A percentile compares a stretch with the other conserved stretches of the same genome.
Conservation (phyloP, 1,140 invertebrate genomes). For the Pachypeltis micranthus region DNA sequence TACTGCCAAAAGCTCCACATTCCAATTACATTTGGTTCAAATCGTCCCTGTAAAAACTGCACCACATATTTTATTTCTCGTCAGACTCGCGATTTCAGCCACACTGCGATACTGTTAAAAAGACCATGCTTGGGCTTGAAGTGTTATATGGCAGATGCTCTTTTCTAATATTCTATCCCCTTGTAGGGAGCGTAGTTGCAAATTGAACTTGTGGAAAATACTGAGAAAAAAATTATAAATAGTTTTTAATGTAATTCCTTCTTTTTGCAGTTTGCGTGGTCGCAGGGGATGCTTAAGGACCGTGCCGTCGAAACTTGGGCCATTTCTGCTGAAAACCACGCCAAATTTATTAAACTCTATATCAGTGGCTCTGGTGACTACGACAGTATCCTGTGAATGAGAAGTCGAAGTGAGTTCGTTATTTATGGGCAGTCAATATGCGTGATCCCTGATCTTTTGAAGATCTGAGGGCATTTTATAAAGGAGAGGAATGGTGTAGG, state of each 20-base stretch:
- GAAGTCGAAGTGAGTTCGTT: too few species aligned
- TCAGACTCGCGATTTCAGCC: not conserved
- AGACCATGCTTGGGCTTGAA: not conserved
- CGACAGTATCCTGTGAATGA: slow-evolving; percentile 35
- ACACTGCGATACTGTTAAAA: not conserved
- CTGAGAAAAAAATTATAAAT: slow-evolving; percentile 43
- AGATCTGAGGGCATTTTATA: too few species aligned
- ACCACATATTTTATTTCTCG: not conserved
- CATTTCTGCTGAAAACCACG: slow-evolving; percentile 52
- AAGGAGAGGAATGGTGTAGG: too few species aligned
- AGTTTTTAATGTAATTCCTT: slow-evolving; percentile 31
- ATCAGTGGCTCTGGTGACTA: slow-evolving; percentile 54
- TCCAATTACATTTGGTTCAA: not conserved
- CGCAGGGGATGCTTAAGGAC: slow-evolving; percentile 53
- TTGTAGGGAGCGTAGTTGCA: slow-evolving; percentile 51
- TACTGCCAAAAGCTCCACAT: not conserved
- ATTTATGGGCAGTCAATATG: too few species aligned
- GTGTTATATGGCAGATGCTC: not conserved
- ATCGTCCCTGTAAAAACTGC: not conserved
- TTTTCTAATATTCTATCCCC: slow-evolving; percentile 19
- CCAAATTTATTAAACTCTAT: slow-evolving; percentile 54
- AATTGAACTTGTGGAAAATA: slow-evolving; percentile 54
- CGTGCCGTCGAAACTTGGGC: slow-evolving; percentile 51
- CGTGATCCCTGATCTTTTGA: too few species aligned
- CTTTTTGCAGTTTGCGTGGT: slow-evolving; percentile 50